These are phyloP conservation scores for Chymomyza procnemis DNA, from an alignment of 2,888 invertebrate species.

Conservation along the genomic window DNA sequence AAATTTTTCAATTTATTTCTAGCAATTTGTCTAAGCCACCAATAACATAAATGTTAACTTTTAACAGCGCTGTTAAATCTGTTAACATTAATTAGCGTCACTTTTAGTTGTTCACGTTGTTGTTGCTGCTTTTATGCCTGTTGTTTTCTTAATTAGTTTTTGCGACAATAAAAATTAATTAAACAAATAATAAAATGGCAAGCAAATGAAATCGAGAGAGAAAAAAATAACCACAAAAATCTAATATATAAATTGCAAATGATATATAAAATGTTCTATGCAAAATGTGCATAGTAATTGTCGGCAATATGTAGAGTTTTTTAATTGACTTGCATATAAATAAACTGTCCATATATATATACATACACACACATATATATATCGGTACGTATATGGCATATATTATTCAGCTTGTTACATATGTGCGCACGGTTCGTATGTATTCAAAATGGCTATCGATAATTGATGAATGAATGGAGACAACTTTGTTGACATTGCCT, in stretches of 20 bases:
- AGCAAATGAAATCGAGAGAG: not conserved
- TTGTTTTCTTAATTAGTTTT: constrained; percentile 3
- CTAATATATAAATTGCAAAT: not conserved
- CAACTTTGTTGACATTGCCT: not conserved
- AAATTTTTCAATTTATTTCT: not conserved
- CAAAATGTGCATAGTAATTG: constrained; percentile 22
- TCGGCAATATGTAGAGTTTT: constrained; percentile 32
- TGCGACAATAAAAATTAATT: constrained; percentile 11
- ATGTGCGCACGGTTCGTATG: not conserved
- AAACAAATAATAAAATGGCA: not conserved
- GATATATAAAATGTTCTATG: no score
- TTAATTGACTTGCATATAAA: constrained; percentile 63
- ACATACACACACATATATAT: not conserved
- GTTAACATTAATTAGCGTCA: not conserved
- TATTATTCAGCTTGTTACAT: not conserved
- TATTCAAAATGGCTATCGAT: constrained; percentile 28
- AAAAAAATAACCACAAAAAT: no score
- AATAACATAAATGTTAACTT: constrained; percentile 12
- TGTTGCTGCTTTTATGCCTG: not conserved
- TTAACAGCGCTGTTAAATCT: not conserved
- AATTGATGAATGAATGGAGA: constrained; percentile 56
- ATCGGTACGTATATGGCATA: constrained; percentile 32
- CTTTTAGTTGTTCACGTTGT: not conserved
- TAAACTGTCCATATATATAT: constrained; percentile 31
- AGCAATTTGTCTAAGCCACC: not conserved